Base-by-base conservation (phyloP, 2,113 vertebrate genomes). In the Propithecus coquereli region DNA sequence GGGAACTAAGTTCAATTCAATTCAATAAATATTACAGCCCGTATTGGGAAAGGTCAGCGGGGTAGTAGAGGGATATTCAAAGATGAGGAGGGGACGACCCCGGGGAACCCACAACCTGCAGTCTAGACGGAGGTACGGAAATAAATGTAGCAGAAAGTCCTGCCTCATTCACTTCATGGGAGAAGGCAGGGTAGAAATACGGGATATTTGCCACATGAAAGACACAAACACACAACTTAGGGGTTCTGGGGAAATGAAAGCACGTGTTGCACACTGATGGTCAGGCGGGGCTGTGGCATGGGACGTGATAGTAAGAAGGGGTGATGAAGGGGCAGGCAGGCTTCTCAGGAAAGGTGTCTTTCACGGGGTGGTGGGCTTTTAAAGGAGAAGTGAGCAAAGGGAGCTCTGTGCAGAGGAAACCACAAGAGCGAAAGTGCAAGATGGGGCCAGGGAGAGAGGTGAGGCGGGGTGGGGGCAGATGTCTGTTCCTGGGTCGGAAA, bases 391-490 rank as follows among this genome's bases (percentile, higher is more conserved):
- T 50, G 70, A 50, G 43, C 2, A 52, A 37, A 82, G 12, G 34
- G 40, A 37, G 40, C 23, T 47, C 45, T 12, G 30, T 3, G 18
- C 18, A 45, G 43, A 84, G 6, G 17, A 88, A 97, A 77, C 40
- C n/a, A 6, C 16, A 74, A 47, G 34, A 52, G n/a, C 0, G 3
- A 87, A 63, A 57, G 22, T 37, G 17, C 7, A 3, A 5, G 32
- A 7, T 0, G 0, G 3, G 47, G 43, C 14, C 17, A 20, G 54
- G 50, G 30, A 37, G n/a, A 13, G 13, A 32, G 37, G 17, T 13
- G 23, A 50, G 32, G 27, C 3, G 1, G 34, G n/a, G 30, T 18
- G 8, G 27, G 2, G 32, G 20, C 23, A 30, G 11, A 18, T 34
- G 17, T 34, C 20, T 5, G 5, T n/a, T 86, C 40, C 40, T 71